These are phyloP conservation scores for Apogon talboti DNA, from an alignment of 2,797 vertebrate species.

Conservation along the genomic window DNA sequence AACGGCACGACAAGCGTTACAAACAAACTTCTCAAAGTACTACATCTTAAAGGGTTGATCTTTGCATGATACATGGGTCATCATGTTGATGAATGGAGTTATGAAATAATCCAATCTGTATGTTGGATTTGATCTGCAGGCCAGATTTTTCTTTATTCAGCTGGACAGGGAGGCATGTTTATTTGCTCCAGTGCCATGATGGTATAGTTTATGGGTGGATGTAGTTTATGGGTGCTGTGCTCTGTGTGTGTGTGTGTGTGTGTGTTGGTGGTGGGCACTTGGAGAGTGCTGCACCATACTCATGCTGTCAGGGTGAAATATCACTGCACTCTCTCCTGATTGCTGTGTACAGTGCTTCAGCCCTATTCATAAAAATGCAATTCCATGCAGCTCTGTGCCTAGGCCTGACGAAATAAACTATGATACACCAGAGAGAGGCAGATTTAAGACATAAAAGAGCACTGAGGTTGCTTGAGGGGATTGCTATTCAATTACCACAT, in stretches of 20 bases:
- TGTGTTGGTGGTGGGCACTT: constrained; percentile 19
- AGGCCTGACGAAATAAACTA: constrained; percentile 62
- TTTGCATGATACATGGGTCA: constrained; percentile 4
- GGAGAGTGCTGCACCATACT: constrained; percentile 57
- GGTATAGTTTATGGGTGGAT: constrained; percentile 63
- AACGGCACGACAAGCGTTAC: neutral
- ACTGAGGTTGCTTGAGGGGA: neutral
- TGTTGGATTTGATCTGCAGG: constrained; percentile 55
- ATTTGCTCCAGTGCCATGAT: constrained; percentile 62
- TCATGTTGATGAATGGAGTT: constrained; percentile 49
- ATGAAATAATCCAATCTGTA: constrained; percentile 54
- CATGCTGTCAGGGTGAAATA: constrained; percentile 80
- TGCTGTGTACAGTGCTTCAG: constrained; percentile 71
- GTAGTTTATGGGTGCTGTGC: constrained; percentile 65
- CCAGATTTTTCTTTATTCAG: constrained; percentile 50
- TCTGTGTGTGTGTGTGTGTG: constrained; percentile 44
- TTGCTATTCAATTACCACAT: constrained; percentile 29
- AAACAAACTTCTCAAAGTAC: constrained; percentile 11
- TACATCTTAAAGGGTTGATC: constrained; percentile 18
- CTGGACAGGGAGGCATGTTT: constrained; percentile 57
- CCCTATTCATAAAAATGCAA: constrained; percentile 83
- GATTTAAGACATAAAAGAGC: constrained; percentile 53
- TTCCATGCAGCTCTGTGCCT: constrained; percentile 64
- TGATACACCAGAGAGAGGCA: constrained; percentile 35
- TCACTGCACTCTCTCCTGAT: constrained; percentile 79